Evolutionary conservation across 1,140 invertebrate genomes (phyloP).

Genomic region (Drosophila bocki): DNA sequence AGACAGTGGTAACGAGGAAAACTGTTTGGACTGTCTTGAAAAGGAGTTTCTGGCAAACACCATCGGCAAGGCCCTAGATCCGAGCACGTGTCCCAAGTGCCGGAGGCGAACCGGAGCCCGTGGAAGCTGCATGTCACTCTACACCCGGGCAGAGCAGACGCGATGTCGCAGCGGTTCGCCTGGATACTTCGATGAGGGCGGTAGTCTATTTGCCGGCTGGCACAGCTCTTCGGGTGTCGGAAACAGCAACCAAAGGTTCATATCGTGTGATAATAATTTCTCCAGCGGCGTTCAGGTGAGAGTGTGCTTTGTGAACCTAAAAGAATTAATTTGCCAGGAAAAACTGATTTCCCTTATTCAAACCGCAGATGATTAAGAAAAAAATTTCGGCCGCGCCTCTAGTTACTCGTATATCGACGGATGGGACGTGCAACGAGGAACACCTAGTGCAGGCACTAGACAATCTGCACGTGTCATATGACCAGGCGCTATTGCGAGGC

Average conservation of each 20-base stretch:
- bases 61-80: slow-evolving; percentile 75
- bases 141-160: slow-evolving; percentile 54
- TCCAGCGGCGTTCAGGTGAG: slow-evolving; percentile 59
- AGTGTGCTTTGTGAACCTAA: neutral
- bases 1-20: slow-evolving; percentile 68
- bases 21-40: slow-evolving; percentile 81
- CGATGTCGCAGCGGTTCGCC: slow-evolving; percentile 76
- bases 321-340: neutral
- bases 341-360: neutral
- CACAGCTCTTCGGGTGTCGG: slow-evolving; percentile 17
- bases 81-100: slow-evolving; percentile 68
- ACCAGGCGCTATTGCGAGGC: slow-evolving; percentile 59
- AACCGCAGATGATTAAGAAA: slow-evolving; percentile 65
- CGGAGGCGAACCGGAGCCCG: slow-evolving; percentile 46
- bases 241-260: slow-evolving; percentile 66
- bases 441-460: slow-evolving; percentile 79
- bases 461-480: slow-evolving; percentile 74
- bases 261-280: slow-evolving; percentile 77
- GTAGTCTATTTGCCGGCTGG: slow-evolving; percentile 61
- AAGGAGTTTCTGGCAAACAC: slow-evolving; percentile 82
- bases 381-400: slow-evolving; percentile 66
- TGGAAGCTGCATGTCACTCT: slow-evolving; percentile 69
- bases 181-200: slow-evolving; percentile 54
- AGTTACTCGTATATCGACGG: slow-evolving; percentile 62
- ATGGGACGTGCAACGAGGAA: slow-evolving; percentile 68